A percentile compares a stretch with the other conserved stretches of the same genome.
phyloP scores from a whole-genome alignment of 1,140 invertebrate species.

The Aphis craccivora region DNA sequence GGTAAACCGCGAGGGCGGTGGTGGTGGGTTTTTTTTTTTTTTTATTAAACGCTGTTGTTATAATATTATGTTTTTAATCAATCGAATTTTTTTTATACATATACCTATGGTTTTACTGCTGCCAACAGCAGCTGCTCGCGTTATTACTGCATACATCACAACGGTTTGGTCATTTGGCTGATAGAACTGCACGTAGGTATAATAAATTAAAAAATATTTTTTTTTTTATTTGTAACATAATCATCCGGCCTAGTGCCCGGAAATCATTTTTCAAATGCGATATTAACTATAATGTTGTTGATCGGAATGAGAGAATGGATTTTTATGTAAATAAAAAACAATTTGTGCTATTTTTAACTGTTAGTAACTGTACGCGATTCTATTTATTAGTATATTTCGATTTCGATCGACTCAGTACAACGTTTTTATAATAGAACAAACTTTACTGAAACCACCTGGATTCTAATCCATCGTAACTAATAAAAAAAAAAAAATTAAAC shows the following conservation, averaged over 20 bases:
- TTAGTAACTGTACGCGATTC: not conserved
- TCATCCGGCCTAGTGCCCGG: not conserved
- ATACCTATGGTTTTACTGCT: not conserved
- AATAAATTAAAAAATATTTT: not conserved
- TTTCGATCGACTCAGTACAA: not conserved
- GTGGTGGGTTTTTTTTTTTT: not conserved
- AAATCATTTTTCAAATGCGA: not conserved
- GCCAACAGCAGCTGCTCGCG: not conserved
- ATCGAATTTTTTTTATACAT: not conserved
- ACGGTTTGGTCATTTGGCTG: not conserved
- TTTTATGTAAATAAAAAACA: not conserved
- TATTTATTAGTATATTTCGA: not conserved
- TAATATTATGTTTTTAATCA: not conserved
- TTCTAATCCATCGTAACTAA: conserved; percentile 26
- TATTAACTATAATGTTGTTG: not conserved
- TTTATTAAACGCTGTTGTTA: not conserved
- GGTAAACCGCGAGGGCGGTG: not conserved
- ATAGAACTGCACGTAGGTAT: not conserved
- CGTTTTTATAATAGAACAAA: not conserved
- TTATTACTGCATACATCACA: not conserved
- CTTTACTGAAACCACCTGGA: conserved; percentile 37
- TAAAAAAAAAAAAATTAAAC: conserved; percentile 47
- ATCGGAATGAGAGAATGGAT: not conserved
- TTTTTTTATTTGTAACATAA: not conserved
- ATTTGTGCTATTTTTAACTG: not conserved